A percentile compares a stretch with the other conserved stretches of the same genome.
Evolutionary conservation across 2,888 invertebrate genomes (phyloP).

Genomic region (Caenorhabditis sp.): DNA sequence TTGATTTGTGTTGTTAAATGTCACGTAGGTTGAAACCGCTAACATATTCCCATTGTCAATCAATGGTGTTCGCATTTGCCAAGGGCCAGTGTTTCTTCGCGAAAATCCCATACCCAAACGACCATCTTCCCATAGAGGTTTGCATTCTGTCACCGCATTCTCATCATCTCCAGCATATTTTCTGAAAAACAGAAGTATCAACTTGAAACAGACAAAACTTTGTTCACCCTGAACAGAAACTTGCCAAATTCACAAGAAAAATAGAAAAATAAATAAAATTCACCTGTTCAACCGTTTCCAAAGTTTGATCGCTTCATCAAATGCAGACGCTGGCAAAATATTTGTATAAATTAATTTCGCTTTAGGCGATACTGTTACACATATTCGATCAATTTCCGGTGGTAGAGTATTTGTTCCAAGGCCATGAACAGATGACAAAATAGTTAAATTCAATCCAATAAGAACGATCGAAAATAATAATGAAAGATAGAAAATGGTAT

Average conservation of each 20-base stretch:
- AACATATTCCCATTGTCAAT: slow-evolving; percentile 29
- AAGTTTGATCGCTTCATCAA: slow-evolving; percentile 15
- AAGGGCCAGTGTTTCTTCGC: slow-evolving; percentile 54
- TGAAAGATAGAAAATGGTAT: slow-evolving; percentile 58
- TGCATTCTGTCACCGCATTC: slow-evolving; percentile 52
- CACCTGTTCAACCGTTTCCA: slow-evolving; percentile 18
- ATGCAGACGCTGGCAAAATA: slow-evolving; percentile 33
- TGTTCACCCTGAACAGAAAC: too few relatives aligned
- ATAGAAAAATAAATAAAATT: too few relatives aligned
- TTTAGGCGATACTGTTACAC: slow-evolving; percentile 39
- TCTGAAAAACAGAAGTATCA: slow-evolving; percentile 16
- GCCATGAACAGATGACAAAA: slow-evolving; percentile 64
- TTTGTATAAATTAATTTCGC: slow-evolving; percentile 29
- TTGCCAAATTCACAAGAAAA: too few relatives aligned
- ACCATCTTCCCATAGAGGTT: slow-evolving; percentile 66
- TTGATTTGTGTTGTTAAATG: slow-evolving; percentile 47
- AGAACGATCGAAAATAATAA: slow-evolving; percentile 41
- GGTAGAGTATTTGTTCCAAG: slow-evolving; percentile 63
- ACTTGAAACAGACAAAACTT: background rate
- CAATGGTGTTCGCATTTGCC: slow-evolving; percentile 59
- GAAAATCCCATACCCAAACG: slow-evolving; percentile 51
- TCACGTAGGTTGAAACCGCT: slow-evolving; percentile 53
- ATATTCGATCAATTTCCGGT: slow-evolving; percentile 62
- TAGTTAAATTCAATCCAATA: slow-evolving; percentile 55
- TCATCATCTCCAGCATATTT: slow-evolving; percentile 21